Evolutionary conservation across 2,113 vertebrate genomes (phyloP).

Genomic region (Aspiorhynchus laticeps): DNA sequence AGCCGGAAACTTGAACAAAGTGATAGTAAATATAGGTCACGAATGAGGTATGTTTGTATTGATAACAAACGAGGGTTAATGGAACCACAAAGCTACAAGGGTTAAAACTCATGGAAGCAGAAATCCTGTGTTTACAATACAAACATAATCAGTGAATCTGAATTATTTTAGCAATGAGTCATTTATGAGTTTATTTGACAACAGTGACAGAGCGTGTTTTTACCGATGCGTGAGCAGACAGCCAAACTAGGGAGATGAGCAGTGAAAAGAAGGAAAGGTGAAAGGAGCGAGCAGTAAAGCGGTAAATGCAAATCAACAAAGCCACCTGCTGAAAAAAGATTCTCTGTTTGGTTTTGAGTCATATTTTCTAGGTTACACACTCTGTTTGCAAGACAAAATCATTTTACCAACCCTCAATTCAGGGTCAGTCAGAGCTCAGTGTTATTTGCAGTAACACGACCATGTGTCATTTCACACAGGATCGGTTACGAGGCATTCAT

Average conservation of each 20-base stretch:
- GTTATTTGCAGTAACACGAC: neutral
- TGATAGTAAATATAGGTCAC: neutral
- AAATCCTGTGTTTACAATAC: conserved; percentile 26
- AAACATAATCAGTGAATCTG: neutral
- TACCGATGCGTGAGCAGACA: conserved; percentile 35
- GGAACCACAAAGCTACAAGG: neutral
- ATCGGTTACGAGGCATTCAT: neutral
- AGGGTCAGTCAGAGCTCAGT: neutral
- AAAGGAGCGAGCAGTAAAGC: neutral
- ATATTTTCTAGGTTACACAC: conserved; percentile 31
- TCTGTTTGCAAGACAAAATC: conserved; percentile 30
- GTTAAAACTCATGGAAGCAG: neutral
- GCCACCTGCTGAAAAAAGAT: neutral
- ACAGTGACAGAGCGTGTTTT: conserved; percentile 37
- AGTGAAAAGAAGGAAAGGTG: neutral
- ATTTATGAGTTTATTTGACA: conserved; percentile 27
- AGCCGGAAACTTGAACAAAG: neutral
- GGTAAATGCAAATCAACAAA: conserved; percentile 16
- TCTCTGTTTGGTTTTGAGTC: neutral
- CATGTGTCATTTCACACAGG: conserved; percentile 16
- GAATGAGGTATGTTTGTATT: conserved; percentile 34
- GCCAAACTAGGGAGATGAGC: neutral
- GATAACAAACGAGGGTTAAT: conserved; percentile 42
- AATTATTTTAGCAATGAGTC: conserved; percentile 15
- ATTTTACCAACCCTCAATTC: neutral